Percentiles rank a stretch among this genome's conserved stretches.
phyloP scores from a whole-genome alignment of 2,888 invertebrate species.

The Apodemia mormo region DNA sequence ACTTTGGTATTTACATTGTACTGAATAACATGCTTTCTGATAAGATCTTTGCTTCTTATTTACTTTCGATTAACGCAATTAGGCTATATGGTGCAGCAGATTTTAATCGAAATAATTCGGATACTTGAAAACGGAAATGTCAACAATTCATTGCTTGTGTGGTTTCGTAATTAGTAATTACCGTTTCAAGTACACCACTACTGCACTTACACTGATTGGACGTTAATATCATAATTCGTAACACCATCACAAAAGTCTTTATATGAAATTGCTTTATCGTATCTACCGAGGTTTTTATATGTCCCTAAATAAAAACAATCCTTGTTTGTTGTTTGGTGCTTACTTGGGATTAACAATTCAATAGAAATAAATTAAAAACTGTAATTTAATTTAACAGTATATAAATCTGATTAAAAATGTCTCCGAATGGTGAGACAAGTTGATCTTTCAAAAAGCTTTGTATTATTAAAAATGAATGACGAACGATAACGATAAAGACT shows the following conservation, averaged over 20 bases:
- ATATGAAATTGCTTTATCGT: background rate
- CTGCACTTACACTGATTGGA: conserved; percentile 3
- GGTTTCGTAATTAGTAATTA: conserved; percentile 11
- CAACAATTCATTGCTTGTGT: conserved; percentile 9
- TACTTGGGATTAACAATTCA: too few species aligned
- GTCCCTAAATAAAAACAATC: too few species aligned
- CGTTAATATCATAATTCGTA: conserved; percentile 1
- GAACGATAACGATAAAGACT: too few species aligned
- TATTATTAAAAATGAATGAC: too few species aligned
- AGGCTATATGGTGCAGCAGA: background rate
- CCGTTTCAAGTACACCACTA: conserved; percentile 5
- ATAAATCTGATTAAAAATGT: too few species aligned
- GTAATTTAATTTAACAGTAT: too few species aligned
- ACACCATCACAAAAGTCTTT: background rate
- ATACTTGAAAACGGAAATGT: conserved; percentile 6
- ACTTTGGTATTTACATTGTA: background rate
- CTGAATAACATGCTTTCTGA: background rate
- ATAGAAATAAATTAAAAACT: too few species aligned
- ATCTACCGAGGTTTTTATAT: background rate
- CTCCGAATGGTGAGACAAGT: too few species aligned
- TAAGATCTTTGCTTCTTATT: conserved; percentile 10
- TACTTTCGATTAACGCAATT: conserved; percentile 17
- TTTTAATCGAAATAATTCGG: background rate
- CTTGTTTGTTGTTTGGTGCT: too few species aligned
- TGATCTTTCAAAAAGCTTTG: too few species aligned